phyloP scores from a whole-genome alignment of 2,113 vertebrate genomes.

The Scortum barcoo region DNA sequence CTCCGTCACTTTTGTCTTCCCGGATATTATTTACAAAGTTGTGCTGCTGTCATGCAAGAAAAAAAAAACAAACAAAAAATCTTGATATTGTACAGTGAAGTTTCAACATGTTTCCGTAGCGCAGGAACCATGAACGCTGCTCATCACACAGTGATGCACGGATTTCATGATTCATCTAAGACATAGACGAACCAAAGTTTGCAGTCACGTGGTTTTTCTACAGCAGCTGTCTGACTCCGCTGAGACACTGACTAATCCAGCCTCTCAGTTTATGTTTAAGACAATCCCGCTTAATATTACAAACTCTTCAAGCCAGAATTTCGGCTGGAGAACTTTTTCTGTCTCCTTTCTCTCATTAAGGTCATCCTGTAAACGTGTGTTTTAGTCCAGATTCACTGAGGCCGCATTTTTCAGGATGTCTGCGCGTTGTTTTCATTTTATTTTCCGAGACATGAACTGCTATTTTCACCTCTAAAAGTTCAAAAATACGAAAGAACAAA shows the following conservation, averaged over 20 bases:
- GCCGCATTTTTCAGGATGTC: neutral
- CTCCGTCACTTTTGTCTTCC: slow-evolving; percentile 43
- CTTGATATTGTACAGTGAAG: neutral
- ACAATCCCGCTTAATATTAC: neutral
- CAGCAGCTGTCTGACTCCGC: neutral
- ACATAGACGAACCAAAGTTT: slow-evolving; percentile 13
- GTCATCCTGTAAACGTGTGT: neutral
- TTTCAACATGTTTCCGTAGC: neutral
- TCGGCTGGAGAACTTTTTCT: neutral
- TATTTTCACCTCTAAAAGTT: neutral
- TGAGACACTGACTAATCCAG: slow-evolving; percentile 20
- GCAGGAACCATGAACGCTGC: neutral
- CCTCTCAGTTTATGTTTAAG: neutral
- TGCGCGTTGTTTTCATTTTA: neutral
- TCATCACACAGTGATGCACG: fast-evolving
- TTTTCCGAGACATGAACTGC: neutral
- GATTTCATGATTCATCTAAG: neutral
- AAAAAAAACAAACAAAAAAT: neutral
- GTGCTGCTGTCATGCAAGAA: neutral
- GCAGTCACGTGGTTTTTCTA: neutral
- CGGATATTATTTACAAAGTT: neutral
- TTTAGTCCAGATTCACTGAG: neutral
- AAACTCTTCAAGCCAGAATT: neutral
- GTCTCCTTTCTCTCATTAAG: neutral
- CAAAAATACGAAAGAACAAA: too few species aligned